Percentiles rank a stretch among this genome's conserved stretches.
These are phyloP conservation scores for Chrysotoxum bicinctum DNA, from an alignment of 2,888 invertebrate species.

Conservation along the genomic window DNA sequence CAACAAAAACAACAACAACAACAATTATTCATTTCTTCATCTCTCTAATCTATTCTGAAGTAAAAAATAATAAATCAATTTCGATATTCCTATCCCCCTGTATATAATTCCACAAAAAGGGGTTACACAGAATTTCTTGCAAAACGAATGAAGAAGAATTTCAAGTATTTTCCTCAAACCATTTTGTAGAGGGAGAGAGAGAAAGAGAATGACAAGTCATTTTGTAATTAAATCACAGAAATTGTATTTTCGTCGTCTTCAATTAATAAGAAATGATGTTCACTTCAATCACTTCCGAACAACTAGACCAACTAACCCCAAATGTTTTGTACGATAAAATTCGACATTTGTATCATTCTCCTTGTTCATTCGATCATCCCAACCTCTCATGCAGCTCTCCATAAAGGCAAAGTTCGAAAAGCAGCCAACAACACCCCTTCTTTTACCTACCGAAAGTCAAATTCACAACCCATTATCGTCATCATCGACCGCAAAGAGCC, in stretches of 20 bases:
- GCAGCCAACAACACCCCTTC: not conserved
- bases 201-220: conserved; percentile 52
- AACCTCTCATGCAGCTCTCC: not conserved
- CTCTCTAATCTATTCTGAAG: conserved; percentile 1
- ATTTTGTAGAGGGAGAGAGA: not conserved
- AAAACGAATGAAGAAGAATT: conserved; percentile 38
- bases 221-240: conserved; percentile 75
- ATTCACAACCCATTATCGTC: conserved; percentile 73
- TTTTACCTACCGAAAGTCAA: conserved; percentile 50
- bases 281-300: conserved; percentile 72
- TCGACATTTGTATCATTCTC: conserved; percentile 46
- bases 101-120: conserved; percentile 15
- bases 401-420: conserved; percentile 56
- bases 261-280: conserved; percentile 75
- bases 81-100: conserved; percentile 40
- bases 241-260: conserved; percentile 74
- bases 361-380: not conserved
- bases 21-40: conserved; percentile 59
- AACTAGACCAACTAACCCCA: conserved; percentile 65
- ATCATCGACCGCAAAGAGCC: conserved; percentile 71
- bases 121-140: conserved; percentile 28
- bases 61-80: conserved; percentile 68
- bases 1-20: conserved; percentile 33
- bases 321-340: conserved; percentile 39
- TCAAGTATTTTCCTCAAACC: conserved; percentile 40